Evolutionary conservation across 2,113 vertebrate genomes (phyloP).

Genomic region (Puffinus mauretanicus): DNA sequence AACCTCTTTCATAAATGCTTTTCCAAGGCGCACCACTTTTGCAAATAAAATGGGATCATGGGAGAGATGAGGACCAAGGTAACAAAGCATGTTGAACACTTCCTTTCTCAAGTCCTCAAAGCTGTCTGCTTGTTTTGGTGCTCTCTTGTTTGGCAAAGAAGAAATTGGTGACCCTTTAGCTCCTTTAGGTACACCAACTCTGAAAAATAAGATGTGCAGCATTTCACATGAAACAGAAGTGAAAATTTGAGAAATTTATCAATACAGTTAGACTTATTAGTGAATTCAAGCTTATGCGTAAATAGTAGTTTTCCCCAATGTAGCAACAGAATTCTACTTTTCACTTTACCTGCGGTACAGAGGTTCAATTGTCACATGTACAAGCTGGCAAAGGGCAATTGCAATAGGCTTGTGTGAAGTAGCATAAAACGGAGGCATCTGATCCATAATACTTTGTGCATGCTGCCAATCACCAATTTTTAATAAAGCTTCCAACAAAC

Average conservation of each 20-base stretch:
- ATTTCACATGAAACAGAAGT: not conserved
- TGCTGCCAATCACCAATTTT: slow-evolving; percentile 97
- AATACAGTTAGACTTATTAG: not conserved
- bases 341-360: slow-evolving; percentile 89
- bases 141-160: slow-evolving; percentile 83
- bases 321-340: not conserved
- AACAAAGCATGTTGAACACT: slow-evolving; percentile 94
- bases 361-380: slow-evolving; percentile 94
- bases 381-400: slow-evolving; percentile 90
- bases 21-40: slow-evolving; percentile 93
- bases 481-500: slow-evolving; percentile 92
- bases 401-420: slow-evolving; percentile 95
- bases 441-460: slow-evolving; percentile 95
- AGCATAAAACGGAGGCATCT: slow-evolving; percentile 95
- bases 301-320: not conserved
- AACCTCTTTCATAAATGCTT: slow-evolving; percentile 99
- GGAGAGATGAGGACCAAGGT: slow-evolving; percentile 94
- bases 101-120: slow-evolving; percentile 91
- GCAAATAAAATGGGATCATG: slow-evolving; percentile 96
- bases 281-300: not conserved
- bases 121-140: slow-evolving; percentile 85
- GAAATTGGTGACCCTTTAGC: slow-evolving; percentile 83
- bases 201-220: slow-evolving; percentile 59
- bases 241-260: not conserved
- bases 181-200: slow-evolving; percentile 93